Evolutionary conservation across 2,888 invertebrate genomes (phyloP).

Genomic region (Oscheius sp.): DNA sequence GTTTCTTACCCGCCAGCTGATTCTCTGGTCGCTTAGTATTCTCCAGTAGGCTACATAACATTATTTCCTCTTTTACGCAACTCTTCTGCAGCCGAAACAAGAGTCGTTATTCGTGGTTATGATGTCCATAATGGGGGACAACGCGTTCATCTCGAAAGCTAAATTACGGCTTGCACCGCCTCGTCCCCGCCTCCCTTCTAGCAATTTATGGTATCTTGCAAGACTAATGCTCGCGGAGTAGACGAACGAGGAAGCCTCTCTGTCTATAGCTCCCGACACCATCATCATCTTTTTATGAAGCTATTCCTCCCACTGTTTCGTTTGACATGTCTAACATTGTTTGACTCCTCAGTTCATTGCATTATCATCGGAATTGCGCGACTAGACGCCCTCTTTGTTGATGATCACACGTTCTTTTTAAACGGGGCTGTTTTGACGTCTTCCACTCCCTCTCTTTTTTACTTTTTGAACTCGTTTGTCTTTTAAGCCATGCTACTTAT

Average conservation of each 20-base stretch:
- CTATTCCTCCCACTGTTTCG: constrained; percentile 2
- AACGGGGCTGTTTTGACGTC: background rate
- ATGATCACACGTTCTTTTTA: constrained; percentile 2
- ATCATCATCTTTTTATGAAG: background rate
- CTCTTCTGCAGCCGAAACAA: no score
- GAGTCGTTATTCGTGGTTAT: no score
- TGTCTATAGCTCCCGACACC: no score
- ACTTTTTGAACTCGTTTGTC: background rate
- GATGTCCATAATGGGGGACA: no score
- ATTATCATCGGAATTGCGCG: constrained; percentile 26
- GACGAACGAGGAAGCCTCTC: constrained; percentile 17
- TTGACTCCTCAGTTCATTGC: constrained; percentile 6
- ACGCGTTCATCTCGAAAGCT: constrained; percentile 1
- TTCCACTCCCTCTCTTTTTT: background rate
- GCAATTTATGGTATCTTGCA: constrained; percentile 37
- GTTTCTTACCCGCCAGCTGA: constrained; percentile 8
- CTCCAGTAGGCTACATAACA: no score
- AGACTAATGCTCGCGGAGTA: constrained; percentile 18
- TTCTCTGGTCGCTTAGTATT: no score
- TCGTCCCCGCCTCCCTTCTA: constrained; percentile 1
- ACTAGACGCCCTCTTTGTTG: constrained; percentile 14
- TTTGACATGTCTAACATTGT: constrained; percentile 2
- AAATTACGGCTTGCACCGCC: constrained; percentile 17
- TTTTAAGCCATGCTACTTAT: constrained; percentile 45
- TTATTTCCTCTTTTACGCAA: no score